Evolutionary conservation across 2,888 invertebrate species (phyloP).

Genomic region (Morpho deidamia): DNA sequence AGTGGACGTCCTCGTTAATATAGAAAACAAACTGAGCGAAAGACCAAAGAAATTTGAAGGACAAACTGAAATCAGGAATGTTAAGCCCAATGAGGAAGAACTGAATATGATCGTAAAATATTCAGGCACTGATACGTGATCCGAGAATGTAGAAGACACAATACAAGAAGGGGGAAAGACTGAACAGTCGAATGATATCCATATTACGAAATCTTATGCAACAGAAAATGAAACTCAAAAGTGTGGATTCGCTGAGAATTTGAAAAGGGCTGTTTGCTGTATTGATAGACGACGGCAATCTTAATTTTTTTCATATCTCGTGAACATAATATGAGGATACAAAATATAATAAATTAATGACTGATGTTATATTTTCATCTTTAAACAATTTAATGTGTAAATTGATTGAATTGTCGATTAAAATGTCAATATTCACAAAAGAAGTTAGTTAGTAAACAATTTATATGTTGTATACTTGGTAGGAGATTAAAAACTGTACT

Average conservation of each 20-base stretch:
- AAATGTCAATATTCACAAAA: not conserved
- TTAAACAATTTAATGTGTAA: not conserved
- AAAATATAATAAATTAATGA: not conserved
- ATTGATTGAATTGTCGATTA: slow-evolving; percentile 2
- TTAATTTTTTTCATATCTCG: slow-evolving; percentile 33
- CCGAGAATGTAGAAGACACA: slow-evolving; percentile 50
- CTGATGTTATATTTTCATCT: slow-evolving; percentile 2
- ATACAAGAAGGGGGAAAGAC: slow-evolving; percentile 50
- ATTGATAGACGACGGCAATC: slow-evolving; percentile 67
- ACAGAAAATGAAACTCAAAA: slow-evolving; percentile 56
- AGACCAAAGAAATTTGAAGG: slow-evolving; percentile 60
- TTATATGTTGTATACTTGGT: no score
- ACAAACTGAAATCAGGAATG: slow-evolving; percentile 50
- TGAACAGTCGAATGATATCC: slow-evolving; percentile 40
- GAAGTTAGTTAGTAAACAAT: not conserved
- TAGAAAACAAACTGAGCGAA: slow-evolving; percentile 60
- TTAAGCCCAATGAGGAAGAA: slow-evolving; percentile 62
- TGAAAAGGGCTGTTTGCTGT: slow-evolving; percentile 68
- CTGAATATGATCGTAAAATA: slow-evolving; percentile 70
- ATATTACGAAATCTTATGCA: slow-evolving; percentile 41
- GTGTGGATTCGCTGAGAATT: slow-evolving; percentile 64
- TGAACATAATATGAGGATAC: not conserved
- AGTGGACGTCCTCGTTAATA: slow-evolving; percentile 66
- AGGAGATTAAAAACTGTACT: no score
- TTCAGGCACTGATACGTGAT: slow-evolving; percentile 73